Percentiles rank a stretch among this genome's conserved stretches.
These are phyloP conservation scores for Sphaeramia orbicularis DNA, from an alignment of 2,797 vertebrate genomes.

Conservation along the genomic window DNA sequence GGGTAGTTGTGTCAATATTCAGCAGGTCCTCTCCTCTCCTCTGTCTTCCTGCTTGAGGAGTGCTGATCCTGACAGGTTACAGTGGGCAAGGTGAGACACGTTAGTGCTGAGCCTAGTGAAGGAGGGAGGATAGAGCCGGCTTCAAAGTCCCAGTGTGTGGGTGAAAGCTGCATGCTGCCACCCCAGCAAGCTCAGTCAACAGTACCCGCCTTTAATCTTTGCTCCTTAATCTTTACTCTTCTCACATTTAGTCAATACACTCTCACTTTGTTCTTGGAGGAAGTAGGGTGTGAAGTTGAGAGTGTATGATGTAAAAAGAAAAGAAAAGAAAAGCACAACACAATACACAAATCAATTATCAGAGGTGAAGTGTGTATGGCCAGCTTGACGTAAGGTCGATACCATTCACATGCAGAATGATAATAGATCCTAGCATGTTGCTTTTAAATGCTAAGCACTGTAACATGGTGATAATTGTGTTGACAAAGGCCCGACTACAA, in stretches of 20 bases:
- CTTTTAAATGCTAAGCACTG: conserved; percentile 55
- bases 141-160: conserved; percentile 76
- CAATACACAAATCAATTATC: conserved; percentile 66
- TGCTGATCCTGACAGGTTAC: conserved; percentile 80
- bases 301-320: conserved; percentile 64
- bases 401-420: conserved; percentile 58
- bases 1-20: conserved; percentile 63
- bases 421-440: conserved; percentile 46
- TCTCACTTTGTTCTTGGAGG: conserved; percentile 78
- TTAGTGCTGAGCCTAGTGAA: conserved; percentile 58
- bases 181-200: conserved; percentile 76
- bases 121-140: conserved; percentile 45
- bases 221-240: conserved; percentile 76
- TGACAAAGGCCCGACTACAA: conserved; percentile 39
- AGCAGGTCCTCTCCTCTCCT: conserved; percentile 58
- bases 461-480: conserved; percentile 48
- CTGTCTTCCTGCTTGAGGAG: conserved; percentile 57
- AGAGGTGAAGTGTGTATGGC: conserved; percentile 36
- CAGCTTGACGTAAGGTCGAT: conserved; percentile 61
- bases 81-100: conserved; percentile 81
- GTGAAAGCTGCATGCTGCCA: conserved; percentile 74
- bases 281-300: conserved; percentile 65
- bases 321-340: conserved; percentile 63
- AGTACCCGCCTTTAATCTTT: conserved; percentile 80
- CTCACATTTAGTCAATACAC: conserved; percentile 79